phyloP scores from a whole-genome alignment of 2,113 vertebrate genomes.

The Oceanodroma tethys region DNA sequence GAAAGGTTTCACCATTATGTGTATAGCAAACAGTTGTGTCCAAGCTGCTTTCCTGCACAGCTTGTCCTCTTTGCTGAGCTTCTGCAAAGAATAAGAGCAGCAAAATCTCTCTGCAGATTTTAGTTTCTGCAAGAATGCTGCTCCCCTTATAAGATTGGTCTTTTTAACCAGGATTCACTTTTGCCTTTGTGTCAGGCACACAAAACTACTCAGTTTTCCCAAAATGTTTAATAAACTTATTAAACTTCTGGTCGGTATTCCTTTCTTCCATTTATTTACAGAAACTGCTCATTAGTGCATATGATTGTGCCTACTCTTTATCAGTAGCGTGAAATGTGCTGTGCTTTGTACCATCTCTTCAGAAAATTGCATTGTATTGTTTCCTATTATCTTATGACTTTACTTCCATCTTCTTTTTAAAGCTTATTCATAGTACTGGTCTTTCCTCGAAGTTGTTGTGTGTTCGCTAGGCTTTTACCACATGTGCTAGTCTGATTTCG shows the following conservation, averaged over 20 bases:
- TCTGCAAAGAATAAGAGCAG: neutral
- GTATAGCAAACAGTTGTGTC: neutral
- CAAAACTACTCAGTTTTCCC: neutral
- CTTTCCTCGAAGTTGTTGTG: neutral
- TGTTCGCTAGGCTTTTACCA: neutral
- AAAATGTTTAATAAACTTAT: neutral
- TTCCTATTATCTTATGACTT: neutral
- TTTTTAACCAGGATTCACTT: neutral
- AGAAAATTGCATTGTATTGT: neutral
- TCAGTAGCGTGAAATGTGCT: neutral
- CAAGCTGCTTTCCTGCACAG: neutral
- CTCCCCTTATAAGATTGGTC: fast-evolving
- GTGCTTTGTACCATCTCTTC: neutral
- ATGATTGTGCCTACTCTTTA: neutral
- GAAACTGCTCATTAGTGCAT: neutral
- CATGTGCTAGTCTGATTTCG: neutral
- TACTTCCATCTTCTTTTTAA: neutral
- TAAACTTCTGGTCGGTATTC: neutral
- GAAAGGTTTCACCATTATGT: neutral
- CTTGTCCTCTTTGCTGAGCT: neutral
- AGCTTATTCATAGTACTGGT: neutral
- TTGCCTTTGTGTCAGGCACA: no score
- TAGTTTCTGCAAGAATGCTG: neutral
- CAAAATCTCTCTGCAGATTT: neutral
- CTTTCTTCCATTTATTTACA: neutral